Base-by-base conservation (phyloP, 2,113 vertebrate species). In the Choloepus hoffmanni region DNA sequence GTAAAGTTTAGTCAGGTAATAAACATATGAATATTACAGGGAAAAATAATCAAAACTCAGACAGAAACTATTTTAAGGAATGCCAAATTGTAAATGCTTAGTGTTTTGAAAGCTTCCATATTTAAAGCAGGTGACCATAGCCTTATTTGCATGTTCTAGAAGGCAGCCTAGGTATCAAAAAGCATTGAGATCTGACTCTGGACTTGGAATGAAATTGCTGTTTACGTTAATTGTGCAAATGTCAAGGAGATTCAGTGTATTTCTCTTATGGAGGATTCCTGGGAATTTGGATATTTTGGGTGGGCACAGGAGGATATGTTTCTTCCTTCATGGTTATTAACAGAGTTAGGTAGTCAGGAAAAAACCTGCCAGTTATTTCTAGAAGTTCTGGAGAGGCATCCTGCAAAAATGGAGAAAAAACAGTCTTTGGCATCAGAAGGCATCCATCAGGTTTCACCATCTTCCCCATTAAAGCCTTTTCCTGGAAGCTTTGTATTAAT, bases 111-210 rank as follows among this genome's bases (percentile, higher is more conserved):
- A 81, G 26, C 1, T 10, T 82, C 15, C 15, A 16, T 68, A 55
- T 81, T 86, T 93, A 62, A 89, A 58, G 26, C 30, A 45, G 10
- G 18, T 70, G 67, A 48, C 13, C 0, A 9, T 50, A 55, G 72
- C 74, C 65, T 96, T 92, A 55, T 68, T 67, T 85, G 33, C 85
- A 50, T 82, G 4, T n/a, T 92, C 33, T n/a, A 90, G 50, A 93
- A 91, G 12, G 21, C 40, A 68, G 13, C 53, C 30, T 68, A 73
- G 10, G 23, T 36, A 26, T 19, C 1, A 85, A 8, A 3, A 82
- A 92, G 7, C 30, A 3, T 50, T 45, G 65, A 45, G 94, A 79
- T 58, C 18, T 89, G n/a, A 74, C 8, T 30, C 60, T 43, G 48
- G 26, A 77, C 24, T 50, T 88, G 16, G 33, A 33, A 6, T 92